Conservation (phyloP, 2,113 vertebrate genomes). For the Scomber japonicus region DNA sequence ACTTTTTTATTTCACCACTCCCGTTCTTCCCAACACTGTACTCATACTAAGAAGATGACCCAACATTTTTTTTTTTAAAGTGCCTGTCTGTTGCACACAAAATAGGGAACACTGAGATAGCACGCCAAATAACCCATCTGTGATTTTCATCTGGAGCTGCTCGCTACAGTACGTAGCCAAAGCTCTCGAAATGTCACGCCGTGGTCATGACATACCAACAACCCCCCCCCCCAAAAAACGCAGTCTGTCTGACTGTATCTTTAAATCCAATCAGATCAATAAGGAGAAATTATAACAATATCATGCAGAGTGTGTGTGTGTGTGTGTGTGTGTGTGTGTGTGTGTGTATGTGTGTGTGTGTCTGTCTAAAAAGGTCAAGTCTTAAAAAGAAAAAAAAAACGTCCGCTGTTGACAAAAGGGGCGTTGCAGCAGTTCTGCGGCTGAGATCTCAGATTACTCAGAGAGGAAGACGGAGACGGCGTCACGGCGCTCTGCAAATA, state of each 20-base stretch:
- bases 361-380: slow-evolving; percentile 20
- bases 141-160: slow-evolving; percentile 47
- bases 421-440: slow-evolving; percentile 2
- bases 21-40: slow-evolving; percentile 17
- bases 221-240: neutral
- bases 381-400: slow-evolving; percentile 26
- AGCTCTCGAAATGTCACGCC: slow-evolving; percentile 54
- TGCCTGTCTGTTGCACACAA: slow-evolving; percentile 3
- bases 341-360: slow-evolving; percentile 3
- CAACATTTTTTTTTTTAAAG: neutral
- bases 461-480: slow-evolving; percentile 23
- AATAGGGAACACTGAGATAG: slow-evolving; percentile 38
- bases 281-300: slow-evolving; percentile 5
- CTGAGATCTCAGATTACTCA: slow-evolving; percentile 31
- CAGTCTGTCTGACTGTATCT: neutral
- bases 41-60: slow-evolving; percentile 27
- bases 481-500: slow-evolving; percentile 35
- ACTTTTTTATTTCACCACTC: neutral
- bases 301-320: neutral
- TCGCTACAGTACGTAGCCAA: slow-evolving; percentile 34
- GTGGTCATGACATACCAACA: slow-evolving; percentile 26
- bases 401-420: neutral
- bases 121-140: slow-evolving; percentile 36
- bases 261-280: slow-evolving; percentile 34
- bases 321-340: neutral